Base-by-base conservation (phyloP, 1,140 invertebrate genomes). In the Asbolus verrucosus region DNA sequence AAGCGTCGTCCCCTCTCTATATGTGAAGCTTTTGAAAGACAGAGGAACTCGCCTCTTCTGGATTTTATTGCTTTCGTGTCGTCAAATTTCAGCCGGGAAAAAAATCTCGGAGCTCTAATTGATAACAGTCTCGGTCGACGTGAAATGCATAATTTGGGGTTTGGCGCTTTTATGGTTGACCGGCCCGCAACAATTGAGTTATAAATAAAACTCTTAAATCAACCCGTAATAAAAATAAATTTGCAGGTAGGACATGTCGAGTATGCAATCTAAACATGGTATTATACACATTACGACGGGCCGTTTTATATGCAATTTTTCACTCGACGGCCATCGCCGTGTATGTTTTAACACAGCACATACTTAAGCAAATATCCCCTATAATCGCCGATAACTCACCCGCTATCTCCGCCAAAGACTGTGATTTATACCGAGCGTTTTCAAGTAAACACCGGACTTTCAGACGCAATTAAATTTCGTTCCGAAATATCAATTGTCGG, bases 241-340 rank as follows among this genome's bases (percentile, higher is more conserved):
- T 68, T 68, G 66, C 59, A 69, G 30, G 67, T 62, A 62, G 33
- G 21, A 46, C 67, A 69, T 69, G 18, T 46, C 19, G 39, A 59
- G 30, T 46, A 27, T 67, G 50, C 43, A 67, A 69, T 69, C 46
- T 54, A 54, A 54, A 50, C 50, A 13, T 69, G 60, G 27, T 61
- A 61, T 69, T 39, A 31, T 41, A 69, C 31, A 46, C 14, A 69
- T 69, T 69, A 62, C 18, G 27, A 15, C 39, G 36, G 19, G 21
- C 16, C 14, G 33, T 38, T 69, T 69, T 69, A 69, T 62, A 69
- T 62, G 36, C 54, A 62, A 69, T 69, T 69, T 62, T 69, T 69
- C 67, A 69, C 39, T 33, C 27, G 67, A 21, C 27, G 24, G 38
- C 36, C 54, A 69, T 62, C 39, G 60, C 59, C 38, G 8, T 69